Evolutionary conservation across 1,140 invertebrate genomes (phyloP).

Genomic region (Heterodera schachtii): DNA sequence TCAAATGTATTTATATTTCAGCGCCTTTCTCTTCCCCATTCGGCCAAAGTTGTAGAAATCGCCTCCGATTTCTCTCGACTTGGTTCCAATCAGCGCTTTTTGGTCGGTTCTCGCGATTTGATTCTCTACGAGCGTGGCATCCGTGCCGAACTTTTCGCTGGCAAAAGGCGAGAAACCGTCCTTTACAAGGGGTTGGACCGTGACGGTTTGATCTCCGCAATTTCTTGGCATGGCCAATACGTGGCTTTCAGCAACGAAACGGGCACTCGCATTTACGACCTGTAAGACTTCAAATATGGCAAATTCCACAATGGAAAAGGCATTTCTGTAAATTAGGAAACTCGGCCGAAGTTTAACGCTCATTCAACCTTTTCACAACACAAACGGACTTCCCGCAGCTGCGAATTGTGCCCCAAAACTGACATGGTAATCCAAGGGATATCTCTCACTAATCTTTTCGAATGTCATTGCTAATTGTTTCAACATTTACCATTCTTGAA

Average conservation of each 20-base stretch:
- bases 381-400: slow-evolving; percentile 27
- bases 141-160: slow-evolving; percentile 40
- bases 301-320: not conserved
- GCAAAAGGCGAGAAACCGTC: slow-evolving; percentile 36
- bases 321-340: slow-evolving; percentile 34
- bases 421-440: slow-evolving; percentile 4
- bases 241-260: slow-evolving; percentile 63
- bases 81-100: slow-evolving; percentile 50
- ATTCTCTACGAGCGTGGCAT: slow-evolving; percentile 51
- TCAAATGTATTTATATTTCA: not conserved
- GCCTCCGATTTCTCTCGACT: slow-evolving; percentile 48
- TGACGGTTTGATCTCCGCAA: slow-evolving; percentile 52
- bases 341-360: slow-evolving; percentile 49
- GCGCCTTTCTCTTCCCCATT: slow-evolving; percentile 23
- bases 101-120: slow-evolving; percentile 48
- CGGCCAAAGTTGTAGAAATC: slow-evolving; percentile 54
- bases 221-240: slow-evolving; percentile 51
- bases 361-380: slow-evolving; percentile 54
- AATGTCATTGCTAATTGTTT: too few relatives aligned
- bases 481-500: not conserved
- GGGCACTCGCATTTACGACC: slow-evolving; percentile 60
- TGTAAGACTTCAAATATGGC: slow-evolving; percentile 31
- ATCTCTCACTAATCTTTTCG: too few relatives aligned
- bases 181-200: slow-evolving; percentile 53
- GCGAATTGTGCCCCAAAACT: slow-evolving; percentile 32